A percentile compares a stretch with the other conserved stretches of the same genome.
phyloP scores from a whole-genome alignment of 1,140 invertebrate genomes.

The Eupristina koningsbergeri region DNA sequence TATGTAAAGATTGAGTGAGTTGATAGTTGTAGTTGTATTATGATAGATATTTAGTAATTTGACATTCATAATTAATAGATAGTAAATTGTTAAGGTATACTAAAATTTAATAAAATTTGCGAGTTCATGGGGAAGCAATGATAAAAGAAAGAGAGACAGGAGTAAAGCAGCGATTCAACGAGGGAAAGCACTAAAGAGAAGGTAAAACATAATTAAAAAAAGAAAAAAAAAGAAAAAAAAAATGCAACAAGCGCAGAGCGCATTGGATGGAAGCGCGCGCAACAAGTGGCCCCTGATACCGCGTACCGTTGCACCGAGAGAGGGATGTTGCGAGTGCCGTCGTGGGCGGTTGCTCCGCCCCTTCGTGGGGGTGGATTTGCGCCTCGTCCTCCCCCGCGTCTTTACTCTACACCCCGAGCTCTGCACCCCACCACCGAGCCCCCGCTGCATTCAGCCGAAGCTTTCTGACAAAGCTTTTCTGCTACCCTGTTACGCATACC shows the following conservation, averaged over 20 bases:
- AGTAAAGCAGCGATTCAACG: constrained; percentile 51
- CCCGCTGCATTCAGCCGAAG: background rate
- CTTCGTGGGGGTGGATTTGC: constrained; percentile 2
- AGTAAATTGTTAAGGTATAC: too few relatives aligned
- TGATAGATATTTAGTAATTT: too few relatives aligned
- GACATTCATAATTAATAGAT: too few relatives aligned
- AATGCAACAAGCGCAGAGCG: background rate
- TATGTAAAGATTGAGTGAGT: too few relatives aligned
- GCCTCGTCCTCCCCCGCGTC: background rate
- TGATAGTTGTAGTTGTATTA: too few relatives aligned
- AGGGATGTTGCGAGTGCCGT: background rate
- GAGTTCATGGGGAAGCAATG: background rate
- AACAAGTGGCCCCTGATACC: constrained; percentile 73
- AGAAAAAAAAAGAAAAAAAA: constrained; percentile 23
- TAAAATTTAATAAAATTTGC: background rate
- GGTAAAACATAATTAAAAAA: too few relatives aligned
- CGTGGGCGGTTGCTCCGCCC: constrained; percentile 60
- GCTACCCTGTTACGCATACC: constrained; percentile 50
- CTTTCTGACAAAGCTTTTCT: constrained; percentile 31
- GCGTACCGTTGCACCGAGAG: constrained; percentile 66
- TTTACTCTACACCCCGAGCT: background rate
- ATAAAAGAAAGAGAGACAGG: background rate
- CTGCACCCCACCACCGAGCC: background rate
- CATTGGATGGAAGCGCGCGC: constrained; percentile 55
- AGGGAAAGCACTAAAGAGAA: background rate